Conservation (phyloP, 2,797 vertebrate genomes). For the Xenentodon cancila region DNA sequence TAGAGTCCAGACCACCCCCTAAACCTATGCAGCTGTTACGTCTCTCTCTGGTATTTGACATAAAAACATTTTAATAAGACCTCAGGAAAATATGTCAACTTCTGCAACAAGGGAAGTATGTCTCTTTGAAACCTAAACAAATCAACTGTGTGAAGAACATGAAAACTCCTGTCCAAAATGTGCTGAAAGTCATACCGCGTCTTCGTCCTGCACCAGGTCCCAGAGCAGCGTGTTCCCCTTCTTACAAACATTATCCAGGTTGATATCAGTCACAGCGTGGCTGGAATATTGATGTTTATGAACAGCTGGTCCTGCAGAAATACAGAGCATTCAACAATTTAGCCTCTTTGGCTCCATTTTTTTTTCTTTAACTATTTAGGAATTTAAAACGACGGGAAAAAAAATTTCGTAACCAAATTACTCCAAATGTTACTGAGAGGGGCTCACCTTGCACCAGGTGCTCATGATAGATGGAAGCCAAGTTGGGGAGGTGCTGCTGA, state of each 20-base stretch:
- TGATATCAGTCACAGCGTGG: conserved; percentile 95
- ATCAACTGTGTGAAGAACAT: too few species aligned
- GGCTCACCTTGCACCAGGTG: conserved; percentile 94
- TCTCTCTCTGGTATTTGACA: too few species aligned
- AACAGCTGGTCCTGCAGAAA: conserved; percentile 88
- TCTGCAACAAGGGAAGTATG: too few species aligned
- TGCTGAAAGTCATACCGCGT: conserved; percentile 85
- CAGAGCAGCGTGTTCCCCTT: conserved; percentile 98
- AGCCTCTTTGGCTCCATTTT: neutral
- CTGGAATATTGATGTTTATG: conserved; percentile 96
- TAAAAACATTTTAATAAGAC: too few species aligned
- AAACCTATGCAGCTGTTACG: too few species aligned
- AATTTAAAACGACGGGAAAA: too few species aligned
- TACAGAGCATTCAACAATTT: accelerated
- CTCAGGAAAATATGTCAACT: too few species aligned
- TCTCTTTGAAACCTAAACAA: too few species aligned
- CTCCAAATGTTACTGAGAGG: neutral
- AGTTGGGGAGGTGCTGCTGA: conserved; percentile 96
- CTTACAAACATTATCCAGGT: conserved; percentile 98
- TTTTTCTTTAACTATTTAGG: too few species aligned
- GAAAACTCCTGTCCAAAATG: neutral
- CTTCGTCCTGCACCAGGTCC: conserved; percentile 98
- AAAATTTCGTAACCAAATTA: too few species aligned
- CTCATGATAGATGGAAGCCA: conserved; percentile 98
- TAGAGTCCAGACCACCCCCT: too few species aligned